Conservation (phyloP, 2,888 invertebrate genomes). For the Lochmaea crataegi region DNA sequence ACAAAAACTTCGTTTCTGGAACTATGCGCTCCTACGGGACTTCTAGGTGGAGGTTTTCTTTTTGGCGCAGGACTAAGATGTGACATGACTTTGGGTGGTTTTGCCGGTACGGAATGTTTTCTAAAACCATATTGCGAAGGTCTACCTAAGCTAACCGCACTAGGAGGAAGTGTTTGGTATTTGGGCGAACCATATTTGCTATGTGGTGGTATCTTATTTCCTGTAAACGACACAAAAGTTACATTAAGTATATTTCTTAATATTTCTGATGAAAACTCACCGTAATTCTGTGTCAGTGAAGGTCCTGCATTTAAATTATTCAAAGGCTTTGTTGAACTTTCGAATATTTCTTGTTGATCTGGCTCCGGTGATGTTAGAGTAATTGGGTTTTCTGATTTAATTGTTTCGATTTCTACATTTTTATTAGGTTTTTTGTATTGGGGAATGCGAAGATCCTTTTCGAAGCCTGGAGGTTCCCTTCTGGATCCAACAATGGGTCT, state of each 20-base stretch:
- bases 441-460: slow-evolving; percentile 51
- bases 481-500: slow-evolving; percentile 69
- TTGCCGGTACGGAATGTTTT: slow-evolving; percentile 22
- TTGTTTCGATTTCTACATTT: slow-evolving; percentile 46
- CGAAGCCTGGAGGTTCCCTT: slow-evolving; percentile 44
- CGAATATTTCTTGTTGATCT: slow-evolving; percentile 25
- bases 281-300: slow-evolving; percentile 18
- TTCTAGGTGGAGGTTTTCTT: slow-evolving; percentile 51
- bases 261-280: slow-evolving; percentile 4
- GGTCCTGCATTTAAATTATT: slow-evolving; percentile 36
- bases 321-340: slow-evolving; percentile 28
- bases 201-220: slow-evolving; percentile 34
- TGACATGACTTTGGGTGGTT: slow-evolving; percentile 19
- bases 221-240: slow-evolving; percentile 6
- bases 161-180: slow-evolving; percentile 37
- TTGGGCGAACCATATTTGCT: slow-evolving; percentile 36
- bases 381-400: slow-evolving; percentile 45
- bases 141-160: slow-evolving; percentile 29
- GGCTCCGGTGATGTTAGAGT: slow-evolving; percentile 38
- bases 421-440: slow-evolving; percentile 55
- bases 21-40: slow-evolving; percentile 54
- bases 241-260: background rate
- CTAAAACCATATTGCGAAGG: slow-evolving; percentile 32
- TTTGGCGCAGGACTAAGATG: slow-evolving; percentile 33
- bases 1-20: slow-evolving; percentile 61